Evolutionary conservation across 2,113 vertebrate genomes (phyloP), one percentile per base, ranked within the genome.

Genomic region (Ardeotis arabs): DNA sequence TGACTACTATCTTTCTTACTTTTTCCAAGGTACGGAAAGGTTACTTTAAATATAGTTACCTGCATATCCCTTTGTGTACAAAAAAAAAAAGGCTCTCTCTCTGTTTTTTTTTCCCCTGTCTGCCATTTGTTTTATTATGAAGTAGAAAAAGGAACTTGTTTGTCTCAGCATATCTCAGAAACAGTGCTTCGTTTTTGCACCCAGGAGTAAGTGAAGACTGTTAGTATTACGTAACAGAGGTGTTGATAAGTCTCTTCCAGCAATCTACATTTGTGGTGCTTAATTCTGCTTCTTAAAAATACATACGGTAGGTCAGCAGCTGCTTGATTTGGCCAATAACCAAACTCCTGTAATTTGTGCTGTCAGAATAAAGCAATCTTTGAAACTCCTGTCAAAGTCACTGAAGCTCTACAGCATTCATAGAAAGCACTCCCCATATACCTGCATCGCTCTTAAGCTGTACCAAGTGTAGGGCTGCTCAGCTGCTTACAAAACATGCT

Each of bases 11-110:
- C 66, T 93, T 95, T 49, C 66, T 93, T 95, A 93, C n/a, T 85
- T 91, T 94, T 97, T 94, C 82, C 55, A 52, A 85, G 33, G 52
- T 95, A 76, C 63, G 53, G 64, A 94, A 90, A 83, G 19, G 58
- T 92, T 90, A 60, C 21, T 76, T 90, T 64, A 97, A 95, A 96
- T 95, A 75, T 68, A 95, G 76, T 76, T 96, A 85, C 68, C 21
- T 35, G 22, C 64, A 78, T 91, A 82, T 70, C 5, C 18, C 10
- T 41, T 53, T 70, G 33, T 50, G 55, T 29, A 92, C 4, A 23
- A 74, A 91, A 60, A 90, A 89, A n/a, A 91, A 60, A 35, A 35
- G 35, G 35, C 31, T 55, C 11, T 49, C 33, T 58, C 37, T 44
- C 24, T 55, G 12, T 41, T 14, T 80, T 64, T 86, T 29, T 50